Percentiles rank a stretch among this genome's conserved stretches.
These are phyloP conservation scores for Morus bassanus DNA, from an alignment of 2,797 vertebrate species.

Conservation along the genomic window DNA sequence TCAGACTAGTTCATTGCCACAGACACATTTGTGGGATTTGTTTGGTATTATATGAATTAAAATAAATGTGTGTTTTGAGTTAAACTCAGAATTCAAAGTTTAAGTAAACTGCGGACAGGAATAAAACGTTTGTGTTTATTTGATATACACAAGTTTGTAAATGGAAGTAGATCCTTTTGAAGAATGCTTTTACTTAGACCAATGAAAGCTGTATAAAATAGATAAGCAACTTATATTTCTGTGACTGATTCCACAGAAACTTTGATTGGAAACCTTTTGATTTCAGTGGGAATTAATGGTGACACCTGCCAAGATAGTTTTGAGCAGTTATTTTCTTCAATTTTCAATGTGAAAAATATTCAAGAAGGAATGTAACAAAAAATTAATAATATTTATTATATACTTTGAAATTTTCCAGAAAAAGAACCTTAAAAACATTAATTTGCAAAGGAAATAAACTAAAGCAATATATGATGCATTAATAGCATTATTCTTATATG, in stretches of 20 bases:
- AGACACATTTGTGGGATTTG: fast-evolving
- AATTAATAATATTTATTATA: background rate
- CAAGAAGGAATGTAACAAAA: background rate
- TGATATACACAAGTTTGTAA: background rate
- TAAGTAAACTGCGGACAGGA: background rate
- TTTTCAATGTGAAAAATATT: background rate
- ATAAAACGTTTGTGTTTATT: background rate
- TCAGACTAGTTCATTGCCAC: background rate
- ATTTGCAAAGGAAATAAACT: background rate
- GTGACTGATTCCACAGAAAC: background rate
- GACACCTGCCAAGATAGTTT: background rate
- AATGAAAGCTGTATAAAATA: background rate
- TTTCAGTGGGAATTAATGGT: background rate
- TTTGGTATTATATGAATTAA: background rate
- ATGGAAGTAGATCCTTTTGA: background rate
- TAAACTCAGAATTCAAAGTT: background rate
- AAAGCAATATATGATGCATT: background rate
- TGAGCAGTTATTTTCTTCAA: background rate
- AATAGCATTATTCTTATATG: background rate
- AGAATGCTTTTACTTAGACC: background rate
- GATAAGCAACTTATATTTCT: background rate
- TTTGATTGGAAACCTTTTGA: background rate
- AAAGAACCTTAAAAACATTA: background rate
- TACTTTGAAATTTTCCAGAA: background rate
- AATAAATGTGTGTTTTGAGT: background rate